Evolutionary conservation across 2,113 vertebrate genomes (phyloP), one percentile per base, ranked within the genome.

Genomic region (Choloepus hoffmanni): DNA sequence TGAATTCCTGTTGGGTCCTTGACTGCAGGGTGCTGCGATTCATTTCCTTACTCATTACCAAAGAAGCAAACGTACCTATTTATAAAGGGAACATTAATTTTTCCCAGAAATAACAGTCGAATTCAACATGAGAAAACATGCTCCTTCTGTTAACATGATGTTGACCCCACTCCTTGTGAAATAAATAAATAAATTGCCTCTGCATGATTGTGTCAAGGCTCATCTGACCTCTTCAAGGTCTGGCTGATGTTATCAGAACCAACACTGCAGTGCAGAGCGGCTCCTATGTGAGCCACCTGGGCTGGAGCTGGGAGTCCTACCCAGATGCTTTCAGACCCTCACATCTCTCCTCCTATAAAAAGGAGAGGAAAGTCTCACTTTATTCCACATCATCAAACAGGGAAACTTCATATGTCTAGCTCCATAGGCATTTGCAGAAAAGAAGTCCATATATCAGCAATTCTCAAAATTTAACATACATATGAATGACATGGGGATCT

Each of bases 41-140:
- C 33, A 95, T 93, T 60, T 74, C 10, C 55, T 72, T 4, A 53
- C 8, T 50, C 50, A 90, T 81, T 82, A 23, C 48, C 28, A 67
- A 30, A 90, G 55, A 78, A 58, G 26, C 10, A 62, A 92, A 21
- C 68, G 48, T 11, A 68, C 2, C 16, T 36, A 36, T 36, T 86
- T 82, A 19, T 78, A 68, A 63, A 78, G 26, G 16, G 13, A 93
- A 85, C 93, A 55, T 43, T 93, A 82, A 21, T 77, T 67, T 73
- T 73, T 65, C 53, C 28, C 33, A 93, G 74, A 73, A 95, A 89
- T 33, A 77, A 53, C 23, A 70, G 33, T 63, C 30, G 53, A 89
- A 83, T 89, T 19, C 86, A 83, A 76, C 19, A 40, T 33, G 63
- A 86, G n/a, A 50, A 88, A 92, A 60, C 28, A 68, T 82, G 5